phyloP scores from a whole-genome alignment of 2,797 vertebrate species.

The Pagetopsis macropterus region DNA sequence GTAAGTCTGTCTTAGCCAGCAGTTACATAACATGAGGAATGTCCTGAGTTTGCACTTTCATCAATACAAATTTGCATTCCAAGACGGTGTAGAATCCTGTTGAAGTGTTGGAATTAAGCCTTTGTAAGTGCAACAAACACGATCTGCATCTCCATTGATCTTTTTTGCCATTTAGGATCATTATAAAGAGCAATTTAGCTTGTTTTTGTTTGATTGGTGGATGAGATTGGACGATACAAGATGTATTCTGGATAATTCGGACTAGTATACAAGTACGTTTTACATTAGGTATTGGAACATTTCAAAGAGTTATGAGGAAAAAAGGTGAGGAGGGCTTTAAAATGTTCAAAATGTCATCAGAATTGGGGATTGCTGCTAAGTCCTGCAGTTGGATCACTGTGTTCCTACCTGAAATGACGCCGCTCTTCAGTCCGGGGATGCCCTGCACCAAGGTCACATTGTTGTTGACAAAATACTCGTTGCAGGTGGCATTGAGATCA shows the following conservation, averaged over 20 bases:
- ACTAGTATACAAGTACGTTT: not conserved
- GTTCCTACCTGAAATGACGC: conserved; percentile 87
- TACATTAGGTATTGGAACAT: not conserved
- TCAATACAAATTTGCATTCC: not conserved
- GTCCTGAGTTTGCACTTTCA: conserved; percentile 8
- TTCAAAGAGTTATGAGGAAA: not conserved
- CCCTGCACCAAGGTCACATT: conserved; percentile 90
- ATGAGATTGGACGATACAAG: not conserved
- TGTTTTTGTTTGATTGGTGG: not conserved
- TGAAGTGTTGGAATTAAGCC: not conserved
- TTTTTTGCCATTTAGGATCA: not conserved
- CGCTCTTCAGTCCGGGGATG: conserved; percentile 91
- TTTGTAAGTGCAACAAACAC: not conserved
- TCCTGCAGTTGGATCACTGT: not conserved
- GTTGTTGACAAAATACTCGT: conserved; percentile 89
- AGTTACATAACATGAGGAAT: conserved; percentile 36
- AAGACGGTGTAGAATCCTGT: not conserved
- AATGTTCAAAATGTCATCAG: not conserved
- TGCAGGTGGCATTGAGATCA: conserved; percentile 83
- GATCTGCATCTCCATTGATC: not conserved
- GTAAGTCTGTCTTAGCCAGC: conserved; percentile 21
- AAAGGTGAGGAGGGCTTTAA: not conserved
- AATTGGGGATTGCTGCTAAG: not conserved
- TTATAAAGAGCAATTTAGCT: not conserved
- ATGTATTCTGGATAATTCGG: not conserved